Evolutionary conservation across 2,113 vertebrate genomes (phyloP), one percentile per base, ranked within the genome.

Genomic region (Chionomys nivalis): DNA sequence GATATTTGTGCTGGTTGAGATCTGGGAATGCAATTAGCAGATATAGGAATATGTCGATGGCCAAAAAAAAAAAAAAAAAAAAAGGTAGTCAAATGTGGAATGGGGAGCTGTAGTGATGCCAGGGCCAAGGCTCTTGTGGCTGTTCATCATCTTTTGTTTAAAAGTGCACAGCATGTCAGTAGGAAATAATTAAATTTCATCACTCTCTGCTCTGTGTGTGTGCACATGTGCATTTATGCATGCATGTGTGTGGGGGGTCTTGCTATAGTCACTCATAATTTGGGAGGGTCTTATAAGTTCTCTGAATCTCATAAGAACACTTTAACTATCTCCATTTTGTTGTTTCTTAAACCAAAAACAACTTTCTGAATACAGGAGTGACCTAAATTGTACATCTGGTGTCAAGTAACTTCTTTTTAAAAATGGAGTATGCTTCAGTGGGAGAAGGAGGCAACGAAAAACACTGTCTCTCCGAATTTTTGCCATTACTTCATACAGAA

Each of bases 361-460:
- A 85, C 87, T 89, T 90, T 93, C 55, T 96, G 89, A 94, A 73
- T 93, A 88, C 9, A 93, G 19, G n/a, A n/a, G 4, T 88, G 63
- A 93, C n/a, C 49, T 94, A 81, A 94, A 75, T 81, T 81, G 0
- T 68, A 94, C 33, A 96, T 79, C 70, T 85, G 82, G 61, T 89
- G 90, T 96, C 47, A 55, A 89, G 12, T 63, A 73, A 4, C 61
- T 79, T 85, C 44, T 44, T 44, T 58, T 75, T 19, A 94, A n/a
- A 77, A 95, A 78, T 82, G 9, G 3, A 88, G 12, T 36, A 88
- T 68, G 89, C 12, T 31, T 0, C 26, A 39, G 14, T 28, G 4
- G 24, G 3, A 23, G 21, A 90, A 42, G 12, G 23, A 58, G 44
- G 2, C 65, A 42, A 68, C 1, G 17, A 65, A 7, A 21, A 21